Base-by-base conservation (phyloP, 2,113 vertebrate genomes). In the Oryzias curvinotus region DNA sequence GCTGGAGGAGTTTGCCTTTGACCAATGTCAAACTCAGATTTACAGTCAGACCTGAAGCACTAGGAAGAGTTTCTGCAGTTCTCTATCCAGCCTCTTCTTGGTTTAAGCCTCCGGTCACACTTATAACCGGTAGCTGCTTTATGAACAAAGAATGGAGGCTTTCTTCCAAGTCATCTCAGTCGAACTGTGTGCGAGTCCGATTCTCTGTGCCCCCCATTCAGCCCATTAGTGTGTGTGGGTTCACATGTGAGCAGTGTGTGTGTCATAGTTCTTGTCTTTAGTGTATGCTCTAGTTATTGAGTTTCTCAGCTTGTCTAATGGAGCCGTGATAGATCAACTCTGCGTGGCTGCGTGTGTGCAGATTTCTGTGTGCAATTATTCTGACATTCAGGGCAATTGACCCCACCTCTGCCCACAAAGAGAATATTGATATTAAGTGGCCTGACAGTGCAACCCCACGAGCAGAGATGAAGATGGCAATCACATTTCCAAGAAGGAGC, bases 391-490 rank as follows among this genome's bases (percentile, higher is more conserved):
- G 46, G 62, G 68, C 66, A 79, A 85, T 80, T 81, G 71, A 64
- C 71, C 77, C 56, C 57, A 84, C 73, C 73, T 80, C 70, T 63
- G 5, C 23, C 51, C 61, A 80, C 78, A 80, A 77, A 84, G 73
- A 84, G 75, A 83, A 85, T 84, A 84, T 82, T 85, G 87, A 81
- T 82, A 82, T 85, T 84, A 89, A 86, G 78, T 82, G 78, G 77
- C 30, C 63, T 73, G 69, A 78, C 80, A 82, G 63, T 80, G 66
- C 71, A 70, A 59, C 72, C 68, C 30, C 55, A 45, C 30, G 30
- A 71, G 69, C 52, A 44, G 46, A 43, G 54, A 55, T 56, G 71
- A 66, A 73, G 76, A n/a, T 8, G 62, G 52, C 45, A 52, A 57
- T 78, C 67, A 73, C 50, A n/a, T 30, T 47, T 70, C 57, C 57